Base-by-base conservation (phyloP, 2,888 invertebrate species). In the Erpobdella octoculata region DNA sequence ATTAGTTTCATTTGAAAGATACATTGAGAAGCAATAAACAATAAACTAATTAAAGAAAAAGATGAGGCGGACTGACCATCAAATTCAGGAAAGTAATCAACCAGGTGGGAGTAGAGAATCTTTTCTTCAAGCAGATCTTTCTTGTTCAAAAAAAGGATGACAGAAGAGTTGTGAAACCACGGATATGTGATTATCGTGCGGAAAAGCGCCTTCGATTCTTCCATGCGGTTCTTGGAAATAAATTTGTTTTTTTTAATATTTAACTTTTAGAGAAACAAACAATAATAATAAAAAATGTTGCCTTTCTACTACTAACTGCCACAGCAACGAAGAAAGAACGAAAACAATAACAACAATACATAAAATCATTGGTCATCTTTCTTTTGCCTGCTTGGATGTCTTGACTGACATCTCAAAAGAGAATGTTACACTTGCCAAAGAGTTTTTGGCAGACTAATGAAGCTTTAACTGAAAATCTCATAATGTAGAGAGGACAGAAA, bases 141-240 rank as follows among this genome's bases (percentile, higher is more conserved):
- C 87, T 99, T 99, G 88, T 99, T 99, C 85, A 99, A 89, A 88
- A 99, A 99, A 83, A 99, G 89, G 86, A 99, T 99, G 82, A 99
- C 97, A 79, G 98, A 99, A 81, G 97, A 97, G 86, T 98, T 96
- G 86, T 97, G 96, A 89, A 99, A 99, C 98, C 98, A 99, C 80
- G 98, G 98, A 88, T 99, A 99, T 85, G 97, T 98, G 87, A 99
- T 98, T 87, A 99, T 99, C 84, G 98, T 98, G 88, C 96, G 94
- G 88, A 99, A 99, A 87, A 99, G 88, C 85, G 98, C 98, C 89
- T 98, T 98, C 81, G 96, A 96, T 88, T 99, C 98, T 85, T 98
- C 98, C 98, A 99, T 99, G 87, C 98, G 96, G 87, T 99, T 99
- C 97, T 81, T 53, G 8, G 4, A 2, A 12, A 53, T 46, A 46